Evolutionary conservation across 2,113 vertebrate genomes (phyloP).

Genomic region (Plotosus lineatus): DNA sequence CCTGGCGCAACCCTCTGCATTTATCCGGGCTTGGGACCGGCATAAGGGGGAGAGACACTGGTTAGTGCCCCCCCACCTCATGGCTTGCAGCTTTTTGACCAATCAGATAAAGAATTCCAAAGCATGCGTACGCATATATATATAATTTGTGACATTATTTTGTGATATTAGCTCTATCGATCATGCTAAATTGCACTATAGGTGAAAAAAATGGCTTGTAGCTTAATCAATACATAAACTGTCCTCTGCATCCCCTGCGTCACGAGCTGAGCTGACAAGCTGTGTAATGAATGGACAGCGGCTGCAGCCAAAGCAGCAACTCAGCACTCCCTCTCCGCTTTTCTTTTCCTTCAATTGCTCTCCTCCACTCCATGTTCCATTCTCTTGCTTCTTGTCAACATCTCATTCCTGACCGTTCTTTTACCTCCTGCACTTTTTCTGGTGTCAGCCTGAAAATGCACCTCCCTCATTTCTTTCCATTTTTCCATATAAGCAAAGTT

Average conservation of each 20-base stretch:
- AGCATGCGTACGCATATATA: conserved; percentile 40
- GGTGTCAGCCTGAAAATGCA: neutral
- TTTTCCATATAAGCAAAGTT: conserved; percentile 41
- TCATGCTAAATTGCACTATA: conserved; percentile 65
- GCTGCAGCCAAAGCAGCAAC: conserved; percentile 62
- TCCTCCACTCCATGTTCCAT: neutral
- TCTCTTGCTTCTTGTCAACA: conserved; percentile 6
- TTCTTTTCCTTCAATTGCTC: conserved; percentile 1
- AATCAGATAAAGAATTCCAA: neutral
- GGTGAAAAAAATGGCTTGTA: conserved; percentile 54
- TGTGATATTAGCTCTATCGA: conserved; percentile 36
- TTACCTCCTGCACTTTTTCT: neutral
- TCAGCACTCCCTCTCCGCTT: conserved; percentile 56
- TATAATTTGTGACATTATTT: conserved; percentile 37
- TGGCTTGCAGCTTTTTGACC: neutral
- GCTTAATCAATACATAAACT: conserved; percentile 77
- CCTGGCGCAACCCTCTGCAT: too few relatives aligned
- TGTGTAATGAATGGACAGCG: conserved; percentile 69
- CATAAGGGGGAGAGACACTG: too few relatives aligned
- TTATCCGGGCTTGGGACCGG: too few relatives aligned
- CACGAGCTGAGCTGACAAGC: conserved; percentile 67
- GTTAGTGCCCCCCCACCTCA: too few relatives aligned
- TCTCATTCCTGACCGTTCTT: neutral
- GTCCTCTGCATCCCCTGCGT: conserved; percentile 63
- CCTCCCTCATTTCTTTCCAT: conserved; percentile 44